Base-by-base conservation (phyloP, 1,140 invertebrate genomes). In the Zophobas morio region DNA sequence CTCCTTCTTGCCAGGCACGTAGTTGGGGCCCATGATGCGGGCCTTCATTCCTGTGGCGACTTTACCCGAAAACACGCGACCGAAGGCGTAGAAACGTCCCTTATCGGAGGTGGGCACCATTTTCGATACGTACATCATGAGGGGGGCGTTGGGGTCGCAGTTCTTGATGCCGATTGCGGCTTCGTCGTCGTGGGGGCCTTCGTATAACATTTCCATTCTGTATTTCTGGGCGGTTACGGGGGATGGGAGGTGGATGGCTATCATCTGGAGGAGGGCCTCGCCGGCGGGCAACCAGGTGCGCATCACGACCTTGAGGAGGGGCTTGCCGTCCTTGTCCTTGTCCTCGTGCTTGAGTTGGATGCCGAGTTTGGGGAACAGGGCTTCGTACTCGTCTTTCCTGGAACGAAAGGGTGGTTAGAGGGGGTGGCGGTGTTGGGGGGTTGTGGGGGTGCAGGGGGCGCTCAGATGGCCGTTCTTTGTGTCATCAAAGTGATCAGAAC, bases 41-140 rank as follows among this genome's bases (percentile, higher is more conserved):
- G 95, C 96, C 88, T 99, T 99, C 92, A 96, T 91, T 75, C 98
- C 98, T 79, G 98, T 99, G 72, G 91, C 91, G 1, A 95, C 95
- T 87, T 95, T 98, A 83, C 99, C 99, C 84, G 98, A 96, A 90
- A 99, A 99, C 3, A 99, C 99, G 91, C 99, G 97, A 77, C 99
- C 99, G 87, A 99, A 99, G 74, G 98, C 99, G 88, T 99, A 99
- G 93, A 99, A 99, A 87, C 99, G 94, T 80, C 99, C 99, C 89
- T 99, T 99, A 87, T 99, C 99, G 49, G 96, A 96, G 2, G 99
- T 99, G 74, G 99, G 99, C 88, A 99, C 99, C 99, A 99, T 99
- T 90, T 99, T 99, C 34, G 98, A 99, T 79, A 99, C 92, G 91
- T 99, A 99, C 98, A 99, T 99, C 98, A 99, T 99, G 36, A 99